phyloP scores from a whole-genome alignment of 2,888 invertebrate genomes.

The Drosophila stalkeri region DNA sequence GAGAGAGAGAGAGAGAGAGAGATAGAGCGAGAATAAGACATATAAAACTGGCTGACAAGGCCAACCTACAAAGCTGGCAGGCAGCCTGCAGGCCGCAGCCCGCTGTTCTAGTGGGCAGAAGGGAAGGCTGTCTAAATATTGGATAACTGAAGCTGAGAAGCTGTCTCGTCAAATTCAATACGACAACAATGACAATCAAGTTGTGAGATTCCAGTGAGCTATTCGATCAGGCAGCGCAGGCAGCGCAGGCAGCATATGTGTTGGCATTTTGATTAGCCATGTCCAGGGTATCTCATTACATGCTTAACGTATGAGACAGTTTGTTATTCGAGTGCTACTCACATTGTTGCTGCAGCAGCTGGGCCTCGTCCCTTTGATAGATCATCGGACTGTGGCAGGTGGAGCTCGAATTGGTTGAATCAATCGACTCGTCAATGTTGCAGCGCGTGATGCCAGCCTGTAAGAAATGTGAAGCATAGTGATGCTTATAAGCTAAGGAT shows the following conservation, averaged over 20 bases:
- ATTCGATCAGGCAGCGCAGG: background rate
- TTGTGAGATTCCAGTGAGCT: conserved; percentile 64
- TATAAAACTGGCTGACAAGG: conserved; percentile 28
- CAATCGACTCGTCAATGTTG: conserved; percentile 85
- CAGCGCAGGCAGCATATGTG: conserved; percentile 24
- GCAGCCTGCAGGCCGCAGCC: background rate
- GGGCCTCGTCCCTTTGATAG: conserved; percentile 84
- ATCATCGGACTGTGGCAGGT: conserved; percentile 85
- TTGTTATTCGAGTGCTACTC: conserved; percentile 62
- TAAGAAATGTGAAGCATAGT: background rate
- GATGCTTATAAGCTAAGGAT: background rate
- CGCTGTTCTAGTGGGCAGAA: background rate
- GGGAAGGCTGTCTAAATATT: conserved; percentile 15
- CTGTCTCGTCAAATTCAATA: conserved; percentile 71
- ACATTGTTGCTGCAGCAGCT: conserved; percentile 81
- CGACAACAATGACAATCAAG: conserved; percentile 79
- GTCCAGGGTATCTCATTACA: conserved; percentile 38
- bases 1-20: background rate
- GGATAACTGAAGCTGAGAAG: conserved; percentile 24
- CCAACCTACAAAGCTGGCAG: conserved; percentile 16
- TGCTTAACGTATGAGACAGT: conserved; percentile 28
- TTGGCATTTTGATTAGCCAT: conserved; percentile 68
- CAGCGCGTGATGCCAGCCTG: conserved; percentile 85
- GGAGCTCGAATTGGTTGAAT: conserved; percentile 84
- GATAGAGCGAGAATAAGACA: conserved; percentile 8